Base-by-base conservation (phyloP, 2,113 vertebrate genomes). In the Beaufortia kweichowensis region DNA sequence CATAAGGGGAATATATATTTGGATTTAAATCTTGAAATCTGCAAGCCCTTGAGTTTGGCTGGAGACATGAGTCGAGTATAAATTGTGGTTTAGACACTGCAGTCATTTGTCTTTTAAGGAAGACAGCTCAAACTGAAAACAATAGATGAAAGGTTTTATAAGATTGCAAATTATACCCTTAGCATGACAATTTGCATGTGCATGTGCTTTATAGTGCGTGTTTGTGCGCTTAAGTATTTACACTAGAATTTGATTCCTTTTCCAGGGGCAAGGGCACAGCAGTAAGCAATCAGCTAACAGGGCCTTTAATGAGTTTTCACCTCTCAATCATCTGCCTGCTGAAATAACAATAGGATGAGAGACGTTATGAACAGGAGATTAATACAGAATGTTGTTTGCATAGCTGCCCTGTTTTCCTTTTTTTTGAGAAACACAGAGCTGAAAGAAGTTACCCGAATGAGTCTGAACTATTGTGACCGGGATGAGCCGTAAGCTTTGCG, bases 331-430 rank as follows among this genome's bases (percentile, higher is more conserved):
- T 56, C 14, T 29, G 48, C 43, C 65, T 78, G 78, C 69, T 63
- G 66, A 78, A 56, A 77, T 70, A 4, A 70, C 85, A 79, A 74
- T 78, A 84, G 17, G 7, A 31, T 31, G 63, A 67, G 29, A 46
- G 53, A 6, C 7, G 53, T 39, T 33, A 28, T 62, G 35, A 35
- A 55, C 48, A 35, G 17, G 26, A 43, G 29, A 41, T 57, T 67
- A 56, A 56, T 12, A 15, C 67, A 12, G 19, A 35, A 21, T 55
- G 33, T 69, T 55, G 67, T 69, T 69, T 69, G 67, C 48, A 69
- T 35, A 35, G 67, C 67, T 35, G 48, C 29, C n/a, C 67, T n/a
- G n/a, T 56, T 12, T 68, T 26, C 46, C 31, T 46, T 6, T 68
- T 14, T 68, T 31, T 53, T 53, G 19, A 53, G 19, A 50, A 31